Evolutionary conservation across 1,140 invertebrate species (phyloP), one percentile per base, ranked within the genome.

Genomic region (Mamestra configurata): DNA sequence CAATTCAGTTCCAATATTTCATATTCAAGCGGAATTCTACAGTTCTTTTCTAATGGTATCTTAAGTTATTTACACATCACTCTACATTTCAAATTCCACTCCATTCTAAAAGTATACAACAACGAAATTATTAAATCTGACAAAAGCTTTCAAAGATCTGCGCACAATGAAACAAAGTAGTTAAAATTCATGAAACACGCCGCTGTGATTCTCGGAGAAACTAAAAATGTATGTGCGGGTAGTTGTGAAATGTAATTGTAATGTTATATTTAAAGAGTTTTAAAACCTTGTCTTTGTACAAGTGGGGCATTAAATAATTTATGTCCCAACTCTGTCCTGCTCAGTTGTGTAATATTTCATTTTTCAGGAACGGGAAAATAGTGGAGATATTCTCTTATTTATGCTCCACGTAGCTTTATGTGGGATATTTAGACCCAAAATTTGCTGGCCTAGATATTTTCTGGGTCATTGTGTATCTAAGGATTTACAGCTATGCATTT

Each of bases 81-180:
- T 37, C 11, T 13, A 59, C 22, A 15, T 43, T 40, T 20, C 7
- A 66, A 66, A 43, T 66, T 11, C 11, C 7, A 20, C 0, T 43
- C 18, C 37, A 66, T 66, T 43, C 20, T 6, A 20, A 40, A 66
- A 66, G 43, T 43, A 7, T 35, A 5, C 35, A 66, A 20, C 35
- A 5, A 22, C 31, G 6, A 40, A 40, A 43, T 66, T 22, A 43
- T 43, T 66, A 43, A 43, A 66, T 22, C 37, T 40, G 24, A 43
- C 61, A 66, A 43, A 66, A 22, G 61, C 61, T 43, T 43, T 43
- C 35, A 66, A 66, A 66, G 61, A 43, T 24, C 22, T 10, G 8
- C 37, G 37, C 37, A 66, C 61, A 66, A 66, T 66, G 61, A 66
- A 66, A 40, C 37, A 22, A 66, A 22, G 20, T 66, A 43, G 43